These are phyloP conservation scores for Drosophila sproati DNA, from an alignment of 1,140 invertebrate species.

Conservation along the genomic window DNA sequence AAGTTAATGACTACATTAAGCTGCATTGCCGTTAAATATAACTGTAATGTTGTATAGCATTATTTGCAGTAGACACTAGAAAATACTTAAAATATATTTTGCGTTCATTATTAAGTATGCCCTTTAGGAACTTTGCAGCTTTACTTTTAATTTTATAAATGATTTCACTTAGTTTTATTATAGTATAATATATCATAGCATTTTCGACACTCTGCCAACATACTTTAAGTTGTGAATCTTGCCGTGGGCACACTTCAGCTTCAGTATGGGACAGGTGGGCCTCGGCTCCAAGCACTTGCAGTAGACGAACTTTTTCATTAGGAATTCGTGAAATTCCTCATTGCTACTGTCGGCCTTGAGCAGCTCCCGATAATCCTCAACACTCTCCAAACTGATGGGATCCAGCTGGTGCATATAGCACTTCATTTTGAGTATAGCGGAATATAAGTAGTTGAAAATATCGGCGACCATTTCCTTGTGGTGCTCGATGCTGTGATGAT, in stretches of 20 bases:
- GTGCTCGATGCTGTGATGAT: constrained; percentile 48
- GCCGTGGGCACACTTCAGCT: constrained; percentile 51
- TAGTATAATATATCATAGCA: neutral
- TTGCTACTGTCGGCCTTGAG: constrained; percentile 32
- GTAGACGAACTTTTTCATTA: constrained; percentile 51
- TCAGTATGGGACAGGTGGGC: constrained; percentile 56
- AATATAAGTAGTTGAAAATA: constrained; percentile 66
- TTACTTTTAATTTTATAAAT: neutral
- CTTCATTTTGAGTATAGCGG: constrained; percentile 58
- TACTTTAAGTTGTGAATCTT: constrained; percentile 50
- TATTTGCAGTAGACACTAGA: too few species aligned
- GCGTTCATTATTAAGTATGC: too few species aligned
- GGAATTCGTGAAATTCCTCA: constrained; percentile 61
- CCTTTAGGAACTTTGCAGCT: too few species aligned
- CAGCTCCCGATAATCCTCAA: constrained; percentile 64
- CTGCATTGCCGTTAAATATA: constrained; percentile 19
- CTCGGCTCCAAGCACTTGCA: constrained; percentile 50
- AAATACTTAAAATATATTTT: too few species aligned
- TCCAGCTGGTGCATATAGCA: constrained; percentile 70
- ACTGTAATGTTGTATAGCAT: neutral
- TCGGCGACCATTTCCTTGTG: constrained; percentile 64
- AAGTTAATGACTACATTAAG: constrained; percentile 39
- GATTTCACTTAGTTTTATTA: neutral
- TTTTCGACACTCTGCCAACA: constrained; percentile 42
- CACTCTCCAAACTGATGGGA: constrained; percentile 58